Base-by-base conservation (phyloP, 2,113 vertebrate species). In the Erythrocercus mccallii region DNA sequence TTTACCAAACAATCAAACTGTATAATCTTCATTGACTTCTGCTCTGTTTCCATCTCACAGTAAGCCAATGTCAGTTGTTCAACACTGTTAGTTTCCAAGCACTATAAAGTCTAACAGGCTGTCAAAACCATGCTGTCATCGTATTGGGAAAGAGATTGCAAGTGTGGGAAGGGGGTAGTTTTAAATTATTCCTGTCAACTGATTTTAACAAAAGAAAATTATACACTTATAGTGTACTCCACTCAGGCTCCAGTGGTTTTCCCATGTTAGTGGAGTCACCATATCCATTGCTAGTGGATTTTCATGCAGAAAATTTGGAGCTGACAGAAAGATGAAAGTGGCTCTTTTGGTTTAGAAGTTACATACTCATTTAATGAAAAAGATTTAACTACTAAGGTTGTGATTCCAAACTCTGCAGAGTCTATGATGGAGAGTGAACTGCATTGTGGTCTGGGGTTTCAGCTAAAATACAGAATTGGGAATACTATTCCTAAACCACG, bases 21-120 rank as follows among this genome's bases (percentile, higher is more conserved):
- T 57, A 35, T 66, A 80, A 82, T 70, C 54, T 86, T 77, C 45
- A 94, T 72, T 65, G 82, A 82, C 62, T 76, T 94, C 37, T 88
- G 30, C 21, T 87, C 56, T 81, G 15, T n/a, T 85, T 90, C 37
- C 42, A 30, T 44, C 42, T 92, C 71, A 72, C 37, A 50, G 20
- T 45, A 90, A 82, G 45, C 65, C 50, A 64, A 7, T 47, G 77
- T 74, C 61, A 62, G 23, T 47, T 92, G 33, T 81, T 81, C 45
- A 81, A 70, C 37, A 40, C 30, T 57, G 14, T 42, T 92, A 45
- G n/a, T 77, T 91, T 95, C 82, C 73, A 71, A 57, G 48, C 1
- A 0, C 23, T 70, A 13, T 50, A 4, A 77, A 86, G 70, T 65
- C 48, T 79, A 87, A 88, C 38, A 76, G 79, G 14, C 37, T 92